Evolutionary conservation across 2,888 invertebrate genomes (phyloP), one percentile per base, ranked within the genome.

Genomic region (Polyommatus iphigenia): DNA sequence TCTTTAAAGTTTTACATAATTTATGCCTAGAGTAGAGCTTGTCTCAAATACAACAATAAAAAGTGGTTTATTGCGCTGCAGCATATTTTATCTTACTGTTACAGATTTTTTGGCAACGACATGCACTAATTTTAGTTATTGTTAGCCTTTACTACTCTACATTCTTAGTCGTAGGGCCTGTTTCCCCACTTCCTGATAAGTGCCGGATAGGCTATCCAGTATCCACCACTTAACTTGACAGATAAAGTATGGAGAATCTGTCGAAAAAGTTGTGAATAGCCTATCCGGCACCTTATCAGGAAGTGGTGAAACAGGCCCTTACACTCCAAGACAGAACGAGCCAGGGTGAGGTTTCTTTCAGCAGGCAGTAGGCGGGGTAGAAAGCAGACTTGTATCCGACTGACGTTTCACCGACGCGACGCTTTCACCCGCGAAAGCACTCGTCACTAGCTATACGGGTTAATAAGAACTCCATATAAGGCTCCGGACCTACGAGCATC

Each of bases 301-400:
- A 32, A 32, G 32, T 32, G 32, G 32, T 32, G 3, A 32, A 32
- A 32, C 32, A 3, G 32, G 32, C 32, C 32, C 32, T 32, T 3
- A 20, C 59, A 62, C 20, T 62, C 24, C 13, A 3, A 29, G 62
- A 62, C 83, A 79, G 82, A 84, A 83, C 81, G 81, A 82, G 85
- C 82, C 86, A 86, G 90, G 90, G 89, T 90, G 87, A 88, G 90
- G 90, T 91, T 88, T 88, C 85, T 83, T 83, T 80, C 81, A 82
- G 81, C 80, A 82, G 83, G 83, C 87, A 81, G 88, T 88, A 89
- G 91, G 91, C 85, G 88, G 91, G 91, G 91, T 92, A 92, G 92
- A 93, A 93, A 92, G 92, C 90, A 86, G 88, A 83, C 86, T 85
- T 81, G 87, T 90, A 92, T 92, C 92, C 93, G 92, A 86, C 88